These are phyloP conservation scores for Oikopleura vanhoeffeni DNA, from an alignment of 23 tunicate species.

Conservation along the genomic window DNA sequence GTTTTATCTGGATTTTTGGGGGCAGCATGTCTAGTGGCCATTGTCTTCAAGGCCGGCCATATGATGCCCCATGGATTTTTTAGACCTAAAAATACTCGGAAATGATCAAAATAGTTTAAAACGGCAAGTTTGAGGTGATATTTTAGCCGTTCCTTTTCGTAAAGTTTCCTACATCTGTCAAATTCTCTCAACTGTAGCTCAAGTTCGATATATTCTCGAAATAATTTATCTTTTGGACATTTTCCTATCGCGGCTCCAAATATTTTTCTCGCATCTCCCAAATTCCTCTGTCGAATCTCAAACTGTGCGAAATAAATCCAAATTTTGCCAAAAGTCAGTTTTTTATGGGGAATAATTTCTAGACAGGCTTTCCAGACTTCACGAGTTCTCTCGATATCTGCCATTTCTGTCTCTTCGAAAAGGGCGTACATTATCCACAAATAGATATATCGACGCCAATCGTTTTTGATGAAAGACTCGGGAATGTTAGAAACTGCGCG, in stretches of 20 bases:
- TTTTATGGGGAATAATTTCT: conserved; percentile 74
- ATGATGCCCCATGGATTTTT: too few relatives aligned
- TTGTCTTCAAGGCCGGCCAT: too few relatives aligned
- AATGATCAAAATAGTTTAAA: too few relatives aligned
- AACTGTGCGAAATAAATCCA: conserved; percentile 84
- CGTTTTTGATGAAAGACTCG: conserved; percentile 31
- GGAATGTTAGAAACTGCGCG: conserved; percentile 68
- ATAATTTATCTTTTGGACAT: conserved; percentile 83
- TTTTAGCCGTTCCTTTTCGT: too few relatives aligned
- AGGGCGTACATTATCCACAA: conserved; percentile 84
- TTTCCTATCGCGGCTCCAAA: conserved; percentile 87
- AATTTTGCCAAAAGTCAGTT: conserved; percentile 75
- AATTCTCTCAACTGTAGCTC: conserved; percentile 84
- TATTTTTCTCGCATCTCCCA: conserved; percentile 49
- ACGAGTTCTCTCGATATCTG: conserved; percentile 50
- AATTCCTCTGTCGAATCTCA: conserved; percentile 55
- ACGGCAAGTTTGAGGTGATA: too few relatives aligned
- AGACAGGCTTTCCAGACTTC: conserved; percentile 74
- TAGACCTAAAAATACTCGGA: too few relatives aligned
- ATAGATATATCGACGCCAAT: conserved; percentile 84
- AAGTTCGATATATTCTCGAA: conserved; percentile 63
- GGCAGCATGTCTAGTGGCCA: too few relatives aligned
- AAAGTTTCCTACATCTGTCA: conserved; percentile 72
- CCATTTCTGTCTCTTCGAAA: conserved; percentile 47
- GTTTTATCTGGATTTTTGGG: too few relatives aligned